Base-by-base conservation (phyloP, 1,140 invertebrate genomes). In the Conopomorpha cramerella region DNA sequence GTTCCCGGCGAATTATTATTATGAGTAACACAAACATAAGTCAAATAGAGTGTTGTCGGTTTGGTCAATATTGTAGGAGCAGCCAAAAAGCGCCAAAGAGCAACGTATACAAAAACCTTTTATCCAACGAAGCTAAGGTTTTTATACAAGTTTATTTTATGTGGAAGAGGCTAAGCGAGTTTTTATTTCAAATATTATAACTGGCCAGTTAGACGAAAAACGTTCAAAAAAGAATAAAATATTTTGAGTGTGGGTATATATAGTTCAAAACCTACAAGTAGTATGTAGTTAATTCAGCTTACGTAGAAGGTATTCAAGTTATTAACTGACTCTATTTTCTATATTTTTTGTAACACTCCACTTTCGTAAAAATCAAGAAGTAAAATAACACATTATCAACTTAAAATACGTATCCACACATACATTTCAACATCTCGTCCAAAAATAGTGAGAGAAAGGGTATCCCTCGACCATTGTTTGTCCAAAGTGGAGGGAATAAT, bases 91-190 rank as follows among this genome's bases (percentile, higher is more conserved):
- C 73, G 61, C 55, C 68, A 71, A 76, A 76, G 73, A 70, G 71
- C 71, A 66, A 66, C 71, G 68, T 76, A 76, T 76, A 76, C 71
- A 76, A 71, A 73, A 76, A 76, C 68, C 71, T 76, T 76, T 73
- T 71, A 76, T 10, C 35, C 33, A 25, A 26, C 26, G 23, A n/a
- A n/a, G n/a, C n/a, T n/a, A n/a, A n/a, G n/a, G n/a, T n/a, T n/a
- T n/a, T n/a, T n/a, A n/a, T n/a, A n/a, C n/a, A n/a, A n/a, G n/a
- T n/a, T n/a, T n/a, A n/a, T n/a, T n/a, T n/a, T n/a, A n/a, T n/a
- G n/a, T n/a, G n/a, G n/a, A n/a, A n/a, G n/a, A n/a, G n/a, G n/a
- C n/a, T n/a, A n/a, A n/a, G n/a, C n/a, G n/a, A n/a, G n/a, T n/a
- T n/a, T n/a, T n/a, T n/a, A n/a, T n/a, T n/a, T n/a, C n/a, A n/a